phyloP scores from a whole-genome alignment of 2,888 invertebrate genomes.

The Doris montereyensis region DNA sequence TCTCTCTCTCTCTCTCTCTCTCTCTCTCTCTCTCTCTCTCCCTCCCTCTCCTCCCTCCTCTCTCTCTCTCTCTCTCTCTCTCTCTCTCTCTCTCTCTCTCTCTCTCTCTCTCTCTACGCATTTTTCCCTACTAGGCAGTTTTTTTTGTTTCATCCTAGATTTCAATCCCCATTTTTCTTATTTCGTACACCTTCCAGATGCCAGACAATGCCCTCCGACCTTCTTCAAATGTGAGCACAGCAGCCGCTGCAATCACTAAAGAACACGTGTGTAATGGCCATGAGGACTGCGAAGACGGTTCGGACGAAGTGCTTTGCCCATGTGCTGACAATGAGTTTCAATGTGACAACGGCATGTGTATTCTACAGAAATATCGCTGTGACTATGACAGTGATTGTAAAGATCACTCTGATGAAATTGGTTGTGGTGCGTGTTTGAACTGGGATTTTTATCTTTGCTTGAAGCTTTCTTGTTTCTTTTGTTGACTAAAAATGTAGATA shows the following conservation, averaged over 20 bases:
- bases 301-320: constrained; percentile 55
- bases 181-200: constrained; percentile 54
- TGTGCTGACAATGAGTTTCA: constrained; percentile 65
- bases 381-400: constrained; percentile 76
- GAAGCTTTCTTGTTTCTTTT: no score
- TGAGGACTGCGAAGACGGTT: constrained; percentile 58
- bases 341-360: constrained; percentile 72
- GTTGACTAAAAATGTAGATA: background rate
- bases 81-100: no score
- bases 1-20: no score
- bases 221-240: constrained; percentile 78
- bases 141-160: no score
- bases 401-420: constrained; percentile 80
- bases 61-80: no score
- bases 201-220: constrained; percentile 71
- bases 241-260: constrained; percentile 76
- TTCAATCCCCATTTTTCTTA: no score
- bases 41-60: no score
- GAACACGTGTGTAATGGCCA: constrained; percentile 80
- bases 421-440: constrained; percentile 59
- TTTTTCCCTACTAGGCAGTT: no score
- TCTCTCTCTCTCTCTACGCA: no score
- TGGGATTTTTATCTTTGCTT: background rate
- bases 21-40: no score
- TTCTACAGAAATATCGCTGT: constrained; percentile 74